Evolutionary conservation across 1,140 invertebrate species (phyloP).

Genomic region (Oryctes rhinoceros): DNA sequence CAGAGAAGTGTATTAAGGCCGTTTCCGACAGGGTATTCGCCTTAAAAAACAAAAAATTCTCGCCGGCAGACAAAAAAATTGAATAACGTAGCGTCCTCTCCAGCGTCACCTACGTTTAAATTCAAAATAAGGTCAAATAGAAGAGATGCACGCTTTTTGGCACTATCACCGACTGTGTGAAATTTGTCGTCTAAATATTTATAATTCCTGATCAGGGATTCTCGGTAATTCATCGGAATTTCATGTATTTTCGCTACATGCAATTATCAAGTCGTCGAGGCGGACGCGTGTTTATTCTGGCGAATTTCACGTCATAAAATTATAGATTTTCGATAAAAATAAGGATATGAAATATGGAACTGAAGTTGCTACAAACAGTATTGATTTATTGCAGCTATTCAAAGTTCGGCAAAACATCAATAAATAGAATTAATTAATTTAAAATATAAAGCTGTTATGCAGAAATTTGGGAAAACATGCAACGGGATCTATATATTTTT

Average conservation of each 20-base stretch:
- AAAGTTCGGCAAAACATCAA: too few relatives aligned
- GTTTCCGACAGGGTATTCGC: background rate
- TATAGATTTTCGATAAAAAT: too few relatives aligned
- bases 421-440: too few relatives aligned
- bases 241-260: background rate
- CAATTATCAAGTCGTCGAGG: background rate
- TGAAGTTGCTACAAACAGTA: too few relatives aligned
- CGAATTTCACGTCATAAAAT: background rate
- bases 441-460: too few relatives aligned
- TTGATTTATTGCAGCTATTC: too few relatives aligned
- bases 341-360: too few relatives aligned
- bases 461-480: too few relatives aligned
- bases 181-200: background rate
- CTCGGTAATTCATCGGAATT: background rate
- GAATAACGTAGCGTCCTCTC: background rate
- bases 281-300: background rate
- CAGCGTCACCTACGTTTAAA: background rate
- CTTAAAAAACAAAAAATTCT: conserved; percentile 2
- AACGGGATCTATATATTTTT: too few relatives aligned
- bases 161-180: background rate
- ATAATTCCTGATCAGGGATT: background rate
- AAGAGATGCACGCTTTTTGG: background rate
- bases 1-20: background rate
- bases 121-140: conserved; percentile 19
- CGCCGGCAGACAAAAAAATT: background rate